These are phyloP conservation scores for Lepidurus couesii DNA, from an alignment of 1,140 invertebrate genomes.

Conservation along the genomic window DNA sequence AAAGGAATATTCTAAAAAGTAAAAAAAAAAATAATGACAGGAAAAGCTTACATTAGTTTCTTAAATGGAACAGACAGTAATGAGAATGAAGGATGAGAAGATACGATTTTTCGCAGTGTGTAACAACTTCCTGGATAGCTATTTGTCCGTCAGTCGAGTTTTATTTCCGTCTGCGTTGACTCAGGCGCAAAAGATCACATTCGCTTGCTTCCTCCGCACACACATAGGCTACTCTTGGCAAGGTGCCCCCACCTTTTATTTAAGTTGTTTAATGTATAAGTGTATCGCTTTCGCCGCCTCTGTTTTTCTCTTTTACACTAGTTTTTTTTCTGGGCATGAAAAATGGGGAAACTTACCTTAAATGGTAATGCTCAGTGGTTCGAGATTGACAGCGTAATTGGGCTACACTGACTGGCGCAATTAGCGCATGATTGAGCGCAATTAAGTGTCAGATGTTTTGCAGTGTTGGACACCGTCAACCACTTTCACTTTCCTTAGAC, in stretches of 20 bases:
- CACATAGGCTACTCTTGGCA: not conserved
- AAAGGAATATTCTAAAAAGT: no score
- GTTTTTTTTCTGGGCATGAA: not conserved
- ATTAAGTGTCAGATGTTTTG: not conserved
- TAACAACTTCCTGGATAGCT: not conserved
- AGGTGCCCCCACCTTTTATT: not conserved
- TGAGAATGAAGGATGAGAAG: no score
- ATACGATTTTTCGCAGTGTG: not conserved
- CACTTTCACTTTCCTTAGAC: constrained; percentile 10
- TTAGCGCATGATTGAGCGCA: not conserved
- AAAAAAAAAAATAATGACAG: no score
- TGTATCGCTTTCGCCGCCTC: not conserved
- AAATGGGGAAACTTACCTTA: not conserved
- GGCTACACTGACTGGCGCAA: not conserved
- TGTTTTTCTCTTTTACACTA: not conserved
- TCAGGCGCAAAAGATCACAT: not conserved
- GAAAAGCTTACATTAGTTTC: no score
- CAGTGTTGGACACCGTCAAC: not conserved
- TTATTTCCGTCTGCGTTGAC: constrained; percentile 13
- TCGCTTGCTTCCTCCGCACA: not conserved
- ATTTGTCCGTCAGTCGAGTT: not conserved
- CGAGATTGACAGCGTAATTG: not conserved
- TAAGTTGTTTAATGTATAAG: not conserved
- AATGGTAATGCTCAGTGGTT: not conserved
- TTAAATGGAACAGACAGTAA: no score